Base-by-base conservation (phyloP, 2,797 vertebrate genomes). In the Amblyraja radiata region DNA sequence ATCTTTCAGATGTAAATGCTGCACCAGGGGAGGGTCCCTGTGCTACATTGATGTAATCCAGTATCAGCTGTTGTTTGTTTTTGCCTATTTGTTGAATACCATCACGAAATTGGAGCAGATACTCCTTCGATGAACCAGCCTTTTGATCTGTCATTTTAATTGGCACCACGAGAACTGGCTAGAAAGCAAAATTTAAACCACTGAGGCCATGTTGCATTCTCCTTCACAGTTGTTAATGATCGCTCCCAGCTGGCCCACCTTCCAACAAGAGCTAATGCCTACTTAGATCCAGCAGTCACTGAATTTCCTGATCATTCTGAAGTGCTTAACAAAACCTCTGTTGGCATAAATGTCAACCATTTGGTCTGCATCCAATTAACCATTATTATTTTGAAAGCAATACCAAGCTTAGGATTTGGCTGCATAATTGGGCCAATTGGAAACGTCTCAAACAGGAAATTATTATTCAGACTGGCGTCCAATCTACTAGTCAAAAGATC, bases 371-470 rank as follows among this genome's bases (percentile, higher is more conserved):
- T 92, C 71, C 90, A 92, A 76, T 54, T 74, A 92, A 71, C 90
- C 90, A 92, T 92, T 92, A 76, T 74, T 76, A 76, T 92, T 28
- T 92, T 92, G 90, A 92, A 92, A 92, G 90, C 68, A 76, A 54
- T n/a, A 92, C 39, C 73, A 92, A 92, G 71, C 11, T 14, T 39
- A 92, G 25, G 71, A 76, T 92, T 92, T 92, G 73, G 90, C 90
- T 92, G 90, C 28, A n/a, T 92, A 54, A 58, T 73, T 54, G 90
- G 36, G 39, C 90, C 73, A 92, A 74, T 76, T 92, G 90, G 68
- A 92, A 76, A 74, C 7, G 21, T 92, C 68, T 92, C 90, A 92
- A 74, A 71, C 46, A 92, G 73, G 73, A 92, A 92, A 76, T 74
- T 92, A 71, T 58, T 92, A 58, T 71, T 76, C 73, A 76, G 71